Evolutionary conservation across 2,888 invertebrate species (phyloP), one percentile per base, ranked within the genome.

Genomic region (Vannuccia rotundouncinata): DNA sequence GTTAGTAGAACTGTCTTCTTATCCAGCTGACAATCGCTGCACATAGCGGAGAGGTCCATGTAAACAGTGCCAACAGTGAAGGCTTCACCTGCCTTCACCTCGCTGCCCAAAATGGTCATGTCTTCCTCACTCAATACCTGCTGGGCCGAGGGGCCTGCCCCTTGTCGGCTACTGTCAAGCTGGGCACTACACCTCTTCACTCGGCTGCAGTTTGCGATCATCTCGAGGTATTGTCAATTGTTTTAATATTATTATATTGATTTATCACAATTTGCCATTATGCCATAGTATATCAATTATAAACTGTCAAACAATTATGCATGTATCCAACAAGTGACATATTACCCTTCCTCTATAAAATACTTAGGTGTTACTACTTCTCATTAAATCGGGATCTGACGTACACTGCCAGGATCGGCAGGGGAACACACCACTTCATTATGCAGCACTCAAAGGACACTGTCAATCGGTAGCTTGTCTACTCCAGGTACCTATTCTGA

Each of bases 41-140:
- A 1, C 30, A 2, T n/a, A 77, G 83, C 78, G 82, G 45, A n/a
- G 45, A 77, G 27, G 17, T 77, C 2, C 30, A 77, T 25, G 29
- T 87, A 5, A 86, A 87, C 83, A 82, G 83, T 73, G 81, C 82
- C 45, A 85, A 86, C 76, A 79, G 82, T n/a, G 84, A 85, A 17
- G 86, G 86, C 28, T 84, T 83, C 80, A 83, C 84, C 22, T 85
- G 86, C 1, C 83, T 87, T 17, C 87, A 86, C 83, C 83, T 84
- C 75, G 84, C 86, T 17, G 84, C 85, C 27, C 83, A 84, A 27
- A 84, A 85, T 80, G 84, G 83, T 29, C 84, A 84, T 73, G 76
- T 83, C 2, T 84, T 84, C 30, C 84, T 86, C 22, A 83, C 85
- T 1, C 80, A 82, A 29, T 81, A 86, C 30, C 84, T 87, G 73